A percentile compares a stretch with the other conserved stretches of the same genome.
These are phyloP conservation scores for Leptobrachium leishanense DNA, from an alignment of 2,113 vertebrate genomes.

Conservation along the genomic window DNA sequence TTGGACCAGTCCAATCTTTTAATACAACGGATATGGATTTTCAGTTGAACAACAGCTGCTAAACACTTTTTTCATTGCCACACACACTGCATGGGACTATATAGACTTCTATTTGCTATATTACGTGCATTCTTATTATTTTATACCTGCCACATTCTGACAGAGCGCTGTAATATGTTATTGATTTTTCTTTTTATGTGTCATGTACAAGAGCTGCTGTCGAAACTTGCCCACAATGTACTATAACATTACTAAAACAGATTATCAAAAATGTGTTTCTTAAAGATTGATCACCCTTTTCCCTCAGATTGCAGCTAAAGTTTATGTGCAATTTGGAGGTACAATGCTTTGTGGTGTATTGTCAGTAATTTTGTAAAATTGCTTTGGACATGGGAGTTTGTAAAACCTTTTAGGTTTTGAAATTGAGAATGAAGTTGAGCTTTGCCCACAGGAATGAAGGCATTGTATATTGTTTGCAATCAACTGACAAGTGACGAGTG, in stretches of 20 bases:
- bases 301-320: constrained; percentile 9
- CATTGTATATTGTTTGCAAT: constrained; percentile 14
- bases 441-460: neutral
- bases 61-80: constrained; percentile 42
- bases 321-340: neutral
- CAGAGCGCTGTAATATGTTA: constrained; percentile 48
- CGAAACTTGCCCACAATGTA: constrained; percentile 22
- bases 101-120: constrained; percentile 46
- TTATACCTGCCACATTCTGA: constrained; percentile 48
- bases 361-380: constrained; percentile 37
- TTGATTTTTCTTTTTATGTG: constrained; percentile 50
- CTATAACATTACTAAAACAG: constrained; percentile 45
- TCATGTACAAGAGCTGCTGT: constrained; percentile 40
- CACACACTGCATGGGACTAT: constrained; percentile 38
- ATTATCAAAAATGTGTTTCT: constrained; percentile 41
- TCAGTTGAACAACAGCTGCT: constrained; percentile 47
- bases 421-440: constrained; percentile 9
- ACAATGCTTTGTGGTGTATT: neutral
- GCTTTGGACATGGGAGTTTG: constrained; percentile 18
- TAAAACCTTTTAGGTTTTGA: constrained; percentile 27
- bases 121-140: constrained; percentile 45
- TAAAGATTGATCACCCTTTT: constrained; percentile 37
- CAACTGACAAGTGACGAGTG: neutral
- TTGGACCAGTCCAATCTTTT: constrained; percentile 42
- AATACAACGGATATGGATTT: constrained; percentile 45